Conservation (phyloP, 2,113 vertebrate genomes). For the Thermophis baileyi region DNA sequence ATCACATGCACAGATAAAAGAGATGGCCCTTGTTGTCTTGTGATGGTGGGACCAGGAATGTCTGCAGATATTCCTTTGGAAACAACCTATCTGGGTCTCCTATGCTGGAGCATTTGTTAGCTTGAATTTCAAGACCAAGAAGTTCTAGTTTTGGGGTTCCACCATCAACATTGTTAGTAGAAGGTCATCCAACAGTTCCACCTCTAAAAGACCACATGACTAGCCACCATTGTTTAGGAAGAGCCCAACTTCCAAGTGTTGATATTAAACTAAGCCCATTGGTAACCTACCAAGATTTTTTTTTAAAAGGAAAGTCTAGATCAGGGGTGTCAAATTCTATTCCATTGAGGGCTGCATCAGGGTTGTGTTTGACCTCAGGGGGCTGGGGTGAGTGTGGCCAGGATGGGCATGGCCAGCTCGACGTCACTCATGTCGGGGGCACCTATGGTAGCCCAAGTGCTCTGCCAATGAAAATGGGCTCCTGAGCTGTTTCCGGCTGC, state of each 20-base stretch:
- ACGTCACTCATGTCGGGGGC: too few species aligned
- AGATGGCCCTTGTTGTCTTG: neutral
- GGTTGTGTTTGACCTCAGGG: too few species aligned
- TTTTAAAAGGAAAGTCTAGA: neutral
- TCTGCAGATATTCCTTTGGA: neutral
- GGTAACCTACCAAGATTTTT: neutral
- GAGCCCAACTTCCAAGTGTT: neutral
- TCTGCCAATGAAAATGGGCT: too few species aligned
- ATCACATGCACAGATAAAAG: neutral
- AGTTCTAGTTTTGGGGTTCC: neutral
- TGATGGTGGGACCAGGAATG: neutral
- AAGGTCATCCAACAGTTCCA: neutral
- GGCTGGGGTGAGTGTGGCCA: too few species aligned
- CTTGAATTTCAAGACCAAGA: neutral
- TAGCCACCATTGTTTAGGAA: neutral
- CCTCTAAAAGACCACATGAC: neutral
- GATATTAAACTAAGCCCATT: neutral
- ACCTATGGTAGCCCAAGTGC: too few species aligned
- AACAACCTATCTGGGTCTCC: neutral
- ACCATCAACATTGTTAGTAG: neutral
- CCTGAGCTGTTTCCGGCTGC: too few species aligned
- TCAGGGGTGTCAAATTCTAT: too few species aligned
- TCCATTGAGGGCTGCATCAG: too few species aligned
- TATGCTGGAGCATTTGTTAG: neutral
- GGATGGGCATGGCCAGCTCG: too few species aligned